Percentiles rank a stretch among this genome's conserved stretches.
phyloP scores from a whole-genome alignment of 2,797 vertebrate species.

The Leucoraja ocellata region DNA sequence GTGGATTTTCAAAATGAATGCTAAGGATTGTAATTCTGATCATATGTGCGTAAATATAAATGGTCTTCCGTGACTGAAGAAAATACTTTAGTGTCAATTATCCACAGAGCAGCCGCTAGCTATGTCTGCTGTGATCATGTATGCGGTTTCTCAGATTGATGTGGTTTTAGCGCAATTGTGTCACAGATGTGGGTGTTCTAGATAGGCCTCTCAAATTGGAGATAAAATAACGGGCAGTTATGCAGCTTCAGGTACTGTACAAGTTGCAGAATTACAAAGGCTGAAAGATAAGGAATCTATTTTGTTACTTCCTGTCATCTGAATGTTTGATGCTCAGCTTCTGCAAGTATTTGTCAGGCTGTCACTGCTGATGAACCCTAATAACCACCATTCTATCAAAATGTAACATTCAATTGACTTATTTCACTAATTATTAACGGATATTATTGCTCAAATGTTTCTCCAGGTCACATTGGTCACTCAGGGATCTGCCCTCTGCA shows the following conservation, averaged over 20 bases:
- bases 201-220: neutral
- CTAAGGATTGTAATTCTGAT: neutral
- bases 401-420: neutral
- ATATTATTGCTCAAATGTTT: neutral
- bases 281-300: neutral
- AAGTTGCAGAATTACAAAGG: neutral
- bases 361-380: neutral
- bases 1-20: neutral
- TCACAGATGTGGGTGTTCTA: neutral
- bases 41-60: neutral
- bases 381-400: conserved; percentile 7
- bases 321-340: neutral
- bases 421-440: neutral
- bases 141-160: neutral
- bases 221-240: neutral
- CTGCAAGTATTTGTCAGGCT: neutral
- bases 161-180: neutral
- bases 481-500: neutral
- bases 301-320: neutral
- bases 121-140: neutral
- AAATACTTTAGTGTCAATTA: neutral
- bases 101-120: neutral
- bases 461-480: neutral
- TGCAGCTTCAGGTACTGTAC: neutral
- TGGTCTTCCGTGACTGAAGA: neutral